Evolutionary conservation across 2,113 vertebrate genomes (phyloP), one percentile per base, ranked within the genome.

Genomic region (Porphyrio hochstetteri): DNA sequence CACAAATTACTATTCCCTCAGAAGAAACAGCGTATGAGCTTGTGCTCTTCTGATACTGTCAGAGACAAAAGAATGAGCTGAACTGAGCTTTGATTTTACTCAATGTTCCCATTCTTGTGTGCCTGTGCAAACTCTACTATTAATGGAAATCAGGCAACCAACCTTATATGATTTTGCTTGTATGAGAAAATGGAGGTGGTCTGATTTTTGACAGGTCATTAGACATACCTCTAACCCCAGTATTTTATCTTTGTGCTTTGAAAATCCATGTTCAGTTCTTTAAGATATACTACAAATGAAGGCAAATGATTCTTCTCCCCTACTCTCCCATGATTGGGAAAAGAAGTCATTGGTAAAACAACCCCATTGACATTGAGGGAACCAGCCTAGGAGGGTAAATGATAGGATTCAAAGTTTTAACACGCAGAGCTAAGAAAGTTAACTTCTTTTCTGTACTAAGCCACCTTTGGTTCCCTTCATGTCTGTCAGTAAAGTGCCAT

Each of bases 401-500:
- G 31, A 56, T 4, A 14, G 11, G 36, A 65, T 81, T 80, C 24
- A 65, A 53, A 63, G 4, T 2, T 69, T 90, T 88, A 21, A 24
- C 6, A 48, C 7, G 18, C 3, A 48, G 7, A 40, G 2, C 27
- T 60, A 27, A 48, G 52, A 85, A 67, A 79, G 36, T 33, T 76
- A 35, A 70, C 44, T 84, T 65, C 70, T 76, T 56, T 76, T 76
- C 81, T 77, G 28, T 15, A 53, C 17, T 11, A 64, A 84, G 11
- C 19, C 6, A 25, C 4, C 5, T 81, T 35, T 53, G 5, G 6
- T 53, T 89, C 52, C 38, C 60, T 81, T 56, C 0, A 0, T 77
- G 13, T 21, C 46, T 79, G 14, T 87, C 74, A 89, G 61, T 60
- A 68, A 77, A 29, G 24, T 60, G 21, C 16, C 44, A 11, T 78